Conservation (phyloP, 2,113 vertebrate genomes). For the Mixornis gularis region DNA sequence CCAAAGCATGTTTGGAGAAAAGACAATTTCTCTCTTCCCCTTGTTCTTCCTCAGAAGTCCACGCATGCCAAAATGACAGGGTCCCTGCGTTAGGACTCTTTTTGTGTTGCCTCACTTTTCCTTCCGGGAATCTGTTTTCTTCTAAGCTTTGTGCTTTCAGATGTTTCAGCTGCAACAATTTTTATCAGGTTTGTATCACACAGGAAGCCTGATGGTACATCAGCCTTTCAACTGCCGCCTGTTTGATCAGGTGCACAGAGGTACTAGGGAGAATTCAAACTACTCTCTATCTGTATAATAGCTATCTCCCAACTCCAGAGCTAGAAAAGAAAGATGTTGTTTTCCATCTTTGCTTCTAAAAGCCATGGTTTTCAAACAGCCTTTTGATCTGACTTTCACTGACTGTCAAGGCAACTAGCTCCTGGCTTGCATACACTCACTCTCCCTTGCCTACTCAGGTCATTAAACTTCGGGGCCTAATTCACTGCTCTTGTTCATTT, state of each 20-base stretch:
- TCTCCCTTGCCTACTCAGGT: not conserved
- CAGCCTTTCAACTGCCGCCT: not conserved
- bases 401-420: not conserved
- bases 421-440: not conserved
- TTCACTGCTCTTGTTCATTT: not conserved
- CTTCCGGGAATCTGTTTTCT: not conserved
- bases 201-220: not conserved
- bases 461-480: not conserved
- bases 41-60: not conserved
- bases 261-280: slow-evolving; percentile 1
- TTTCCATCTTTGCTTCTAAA: slow-evolving; percentile 24
- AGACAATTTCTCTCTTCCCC: not conserved
- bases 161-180: not conserved
- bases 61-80: not conserved
- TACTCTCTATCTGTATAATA: not conserved
- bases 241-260: slow-evolving; percentile 56
- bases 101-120: not conserved
- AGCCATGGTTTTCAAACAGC: slow-evolving; percentile 3
- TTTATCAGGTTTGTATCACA: not conserved
- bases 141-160: not conserved
- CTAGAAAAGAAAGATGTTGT: slow-evolving; percentile 10
- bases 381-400: slow-evolving; percentile 34
- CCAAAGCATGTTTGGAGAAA: not conserved
- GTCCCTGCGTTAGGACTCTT: not conserved
- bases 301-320: slow-evolving; percentile 4